These are phyloP conservation scores for Encarsia formosa DNA, from an alignment of 2,888 invertebrate species.

Conservation along the genomic window DNA sequence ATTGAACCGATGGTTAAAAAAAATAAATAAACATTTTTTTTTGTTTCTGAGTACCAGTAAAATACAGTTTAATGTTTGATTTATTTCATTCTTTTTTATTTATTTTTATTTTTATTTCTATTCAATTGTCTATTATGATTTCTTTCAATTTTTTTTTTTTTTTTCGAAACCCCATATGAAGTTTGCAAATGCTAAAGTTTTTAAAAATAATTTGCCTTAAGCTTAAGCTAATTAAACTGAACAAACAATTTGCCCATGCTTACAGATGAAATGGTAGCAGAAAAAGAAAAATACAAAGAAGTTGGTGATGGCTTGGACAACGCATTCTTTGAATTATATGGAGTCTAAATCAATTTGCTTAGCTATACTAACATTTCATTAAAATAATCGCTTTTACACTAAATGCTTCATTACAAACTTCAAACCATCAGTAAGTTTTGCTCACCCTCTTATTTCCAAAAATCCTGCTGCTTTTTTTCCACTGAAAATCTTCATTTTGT, in stretches of 20 bases:
- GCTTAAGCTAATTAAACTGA: constrained; percentile 16
- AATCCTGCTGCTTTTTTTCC: too few relatives aligned
- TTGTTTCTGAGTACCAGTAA: too few relatives aligned
- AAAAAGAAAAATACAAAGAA: constrained; percentile 88
- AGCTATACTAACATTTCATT: constrained; percentile 38
- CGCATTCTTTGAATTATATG: constrained; percentile 78
- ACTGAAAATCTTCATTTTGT: too few relatives aligned
- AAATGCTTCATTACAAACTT: constrained; percentile 38
- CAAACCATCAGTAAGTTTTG: constrained; percentile 37
- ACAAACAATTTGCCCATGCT: constrained; percentile 34
- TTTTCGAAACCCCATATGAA: constrained; percentile 3
- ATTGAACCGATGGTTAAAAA: too few relatives aligned
- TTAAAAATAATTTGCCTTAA: neutral
- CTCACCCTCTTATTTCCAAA: too few relatives aligned
- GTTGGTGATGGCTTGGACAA: constrained; percentile 91
- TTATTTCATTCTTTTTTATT: neutral
- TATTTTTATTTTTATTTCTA: neutral
- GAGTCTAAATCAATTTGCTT: constrained; percentile 40
- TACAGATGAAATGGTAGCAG: constrained; percentile 79
- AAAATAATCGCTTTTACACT: constrained; percentile 37
- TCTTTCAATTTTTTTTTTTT: too few relatives aligned
- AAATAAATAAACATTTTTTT: too few relatives aligned
- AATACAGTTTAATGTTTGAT: neutral
- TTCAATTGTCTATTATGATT: too few relatives aligned
- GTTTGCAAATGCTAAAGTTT: constrained; percentile 12